A percentile compares a stretch with the other conserved stretches of the same genome.
phyloP scores from a whole-genome alignment of 2,113 vertebrate genomes.

The Dendropsophus ebraccatus region DNA sequence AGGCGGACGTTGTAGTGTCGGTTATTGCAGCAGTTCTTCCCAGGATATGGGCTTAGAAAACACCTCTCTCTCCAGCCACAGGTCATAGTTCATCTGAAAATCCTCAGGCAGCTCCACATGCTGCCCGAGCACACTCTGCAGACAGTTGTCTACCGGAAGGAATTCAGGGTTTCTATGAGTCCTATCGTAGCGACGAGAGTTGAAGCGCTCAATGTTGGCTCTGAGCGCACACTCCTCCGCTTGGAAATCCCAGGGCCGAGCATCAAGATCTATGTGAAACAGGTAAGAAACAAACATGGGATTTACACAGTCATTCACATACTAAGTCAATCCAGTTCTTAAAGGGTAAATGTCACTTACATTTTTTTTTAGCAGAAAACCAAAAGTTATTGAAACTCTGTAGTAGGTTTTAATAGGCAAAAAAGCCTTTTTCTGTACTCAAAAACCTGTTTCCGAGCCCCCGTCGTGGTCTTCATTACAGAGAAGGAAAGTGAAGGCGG shows the following conservation, averaged over 20 bases:
- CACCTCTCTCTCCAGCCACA: constrained; percentile 97
- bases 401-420: too few relatives aligned
- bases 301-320: too few relatives aligned
- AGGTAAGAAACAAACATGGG: neutral
- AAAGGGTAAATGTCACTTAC: too few relatives aligned
- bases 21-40: constrained; percentile 95
- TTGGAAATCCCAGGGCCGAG: constrained; percentile 97
- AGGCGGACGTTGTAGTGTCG: neutral
- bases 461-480: too few relatives aligned
- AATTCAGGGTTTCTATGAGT: constrained; percentile 91
- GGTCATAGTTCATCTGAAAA: constrained; percentile 98
- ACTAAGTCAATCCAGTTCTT: too few relatives aligned
- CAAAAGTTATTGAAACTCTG: too few relatives aligned
- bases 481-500: too few relatives aligned
- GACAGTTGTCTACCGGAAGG: constrained; percentile 94
- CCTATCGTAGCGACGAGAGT: constrained; percentile 91
- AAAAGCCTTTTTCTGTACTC: too few relatives aligned
- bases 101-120: constrained; percentile 92
- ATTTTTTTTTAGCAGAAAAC: too few relatives aligned
- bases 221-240: constrained; percentile 95
- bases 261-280: constrained; percentile 85
- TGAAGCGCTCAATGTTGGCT: constrained; percentile 96
- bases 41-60: constrained; percentile 98
- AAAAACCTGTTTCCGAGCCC: too few relatives aligned
- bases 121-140: constrained; percentile 97